phyloP scores from a whole-genome alignment of 2,888 invertebrate species.

The Caenorhabditis parvicauda region DNA sequence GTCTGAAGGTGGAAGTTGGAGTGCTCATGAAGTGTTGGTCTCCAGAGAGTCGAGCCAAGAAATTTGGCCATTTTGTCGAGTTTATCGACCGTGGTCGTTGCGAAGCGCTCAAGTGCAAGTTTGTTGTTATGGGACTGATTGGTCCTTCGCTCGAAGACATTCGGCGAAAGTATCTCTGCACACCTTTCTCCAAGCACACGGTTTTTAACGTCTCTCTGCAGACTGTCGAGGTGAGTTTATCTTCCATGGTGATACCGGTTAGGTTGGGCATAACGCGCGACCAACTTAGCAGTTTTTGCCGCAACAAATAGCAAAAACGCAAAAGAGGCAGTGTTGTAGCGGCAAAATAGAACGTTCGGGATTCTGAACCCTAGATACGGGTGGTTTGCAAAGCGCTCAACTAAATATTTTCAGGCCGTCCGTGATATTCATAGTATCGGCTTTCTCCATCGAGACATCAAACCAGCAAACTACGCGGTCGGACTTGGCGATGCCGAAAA shows the following conservation, averaged over 20 bases:
- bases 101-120: slow-evolving; percentile 32
- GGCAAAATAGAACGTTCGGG: slow-evolving; percentile 17
- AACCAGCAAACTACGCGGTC: slow-evolving; percentile 24
- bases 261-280: too few species aligned
- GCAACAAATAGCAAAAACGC: too few species aligned
- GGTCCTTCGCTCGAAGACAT: slow-evolving; percentile 37
- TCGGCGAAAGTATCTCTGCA: slow-evolving; percentile 21
- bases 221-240: too few species aligned
- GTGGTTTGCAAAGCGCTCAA: not conserved
- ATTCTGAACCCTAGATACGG: slow-evolving; percentile 15
- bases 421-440: slow-evolving; percentile 21
- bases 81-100: slow-evolving; percentile 35
- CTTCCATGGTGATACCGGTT: too few species aligned
- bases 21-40: slow-evolving; percentile 6
- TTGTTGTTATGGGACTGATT: slow-evolving; percentile 36
- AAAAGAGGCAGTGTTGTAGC: too few species aligned
- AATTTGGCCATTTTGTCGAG: slow-evolving; percentile 31
- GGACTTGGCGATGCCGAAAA: slow-evolving; percentile 7
- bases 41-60: too few species aligned
- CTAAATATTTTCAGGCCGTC: slow-evolving; percentile 5
- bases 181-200: slow-evolving; percentile 19
- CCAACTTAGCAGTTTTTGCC: too few species aligned
- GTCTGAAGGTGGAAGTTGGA: slow-evolving; percentile 23
- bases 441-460: slow-evolving; percentile 25
- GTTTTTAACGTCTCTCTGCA: slow-evolving; percentile 25